Percentiles rank a stretch among this genome's conserved stretches.
These are phyloP conservation scores for Albula glossodonta DNA, from an alignment of 2,113 vertebrate species.

Conservation along the genomic window DNA sequence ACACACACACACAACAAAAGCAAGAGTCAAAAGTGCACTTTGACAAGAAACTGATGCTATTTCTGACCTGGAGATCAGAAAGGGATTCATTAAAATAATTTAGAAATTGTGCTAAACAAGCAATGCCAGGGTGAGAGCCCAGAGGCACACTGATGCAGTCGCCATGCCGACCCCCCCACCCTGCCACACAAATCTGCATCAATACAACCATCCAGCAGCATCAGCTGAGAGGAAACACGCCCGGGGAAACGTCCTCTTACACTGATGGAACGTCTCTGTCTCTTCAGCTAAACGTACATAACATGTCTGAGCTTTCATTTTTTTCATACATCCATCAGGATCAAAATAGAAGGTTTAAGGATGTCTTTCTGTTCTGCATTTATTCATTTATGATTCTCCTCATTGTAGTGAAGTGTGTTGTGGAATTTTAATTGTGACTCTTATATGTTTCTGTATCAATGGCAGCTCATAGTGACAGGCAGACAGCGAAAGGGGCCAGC, in stretches of 20 bases:
- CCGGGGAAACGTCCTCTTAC: conserved; percentile 34
- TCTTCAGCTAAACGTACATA: not conserved
- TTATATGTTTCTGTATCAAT: not conserved
- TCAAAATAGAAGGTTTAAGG: too few relatives aligned
- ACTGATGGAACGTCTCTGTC: not conserved
- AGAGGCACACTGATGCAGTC: conserved; percentile 31
- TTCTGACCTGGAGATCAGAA: conserved; percentile 34
- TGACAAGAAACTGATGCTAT: conserved; percentile 25
- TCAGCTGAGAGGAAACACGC: conserved; percentile 24
- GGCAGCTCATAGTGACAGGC: not conserved
- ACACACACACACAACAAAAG: not conserved
- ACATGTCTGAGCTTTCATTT: not conserved
- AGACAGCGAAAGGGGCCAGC: too few relatives aligned
- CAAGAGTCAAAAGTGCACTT: conserved; percentile 21
- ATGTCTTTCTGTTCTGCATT: too few relatives aligned
- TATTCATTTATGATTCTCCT: too few relatives aligned
- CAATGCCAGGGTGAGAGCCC: conserved; percentile 39
- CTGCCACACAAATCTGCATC: conserved; percentile 17
- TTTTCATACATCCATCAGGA: not conserved
- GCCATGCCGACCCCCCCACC: not conserved
- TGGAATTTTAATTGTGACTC: not conserved
- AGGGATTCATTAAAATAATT: conserved; percentile 48
- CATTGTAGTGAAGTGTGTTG: not conserved
- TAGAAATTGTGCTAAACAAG: conserved; percentile 41
- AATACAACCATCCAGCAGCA: conserved; percentile 23